Base-by-base conservation (phyloP, 2,113 vertebrate species). In the Corythornis cristatus region DNA sequence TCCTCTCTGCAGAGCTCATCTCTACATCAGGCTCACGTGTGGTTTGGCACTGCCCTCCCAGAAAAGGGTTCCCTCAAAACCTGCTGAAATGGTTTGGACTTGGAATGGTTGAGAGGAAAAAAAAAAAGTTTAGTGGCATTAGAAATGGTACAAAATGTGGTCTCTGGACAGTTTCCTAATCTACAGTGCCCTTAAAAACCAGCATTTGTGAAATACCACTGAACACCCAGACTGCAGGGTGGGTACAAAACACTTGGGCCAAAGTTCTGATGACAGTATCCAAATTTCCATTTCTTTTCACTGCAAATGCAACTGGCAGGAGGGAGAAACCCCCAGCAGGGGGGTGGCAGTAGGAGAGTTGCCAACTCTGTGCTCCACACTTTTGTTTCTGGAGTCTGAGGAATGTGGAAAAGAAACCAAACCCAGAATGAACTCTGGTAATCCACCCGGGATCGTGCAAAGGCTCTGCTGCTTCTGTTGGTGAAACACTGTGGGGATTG, bases 131-230 rank as follows among this genome's bases (percentile, higher is more conserved):
- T 29, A 33, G 89, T 93, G 96, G 80, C 42, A 54, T 95, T 84
- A 82, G 26, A 93, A 96, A 97, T 4, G 77, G 94, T 95, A 97
- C 48, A 97, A 97, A 97, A 96, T 2, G 4, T n/a, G 81, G 86
- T 76, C 83, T 79, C 16, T 86, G 9, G 57, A n/a, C 61, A 74
- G 60, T 40, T 75, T 89, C 84, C 91, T 62, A 54, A 35, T 33
- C 87, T 76, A 85, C 33, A 43, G 76, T 28, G 80, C 72, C 87
- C 70, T 92, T 40, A 94, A 60, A 93, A 96, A 86, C n/a, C 10
- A 71, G 60, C 0, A 2, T 54, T 33, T 62, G 66, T 65, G 89
- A 72, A 95, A 76, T 53, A 53, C 35, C 8, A 2, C 6, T 25
- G 64, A 58, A 64, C 72, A 94, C 37, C 73, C 81, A 82, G 80